Evolutionary conservation across 2,888 invertebrate genomes (phyloP), one percentile per base, ranked within the genome.

Genomic region (Byasa hedistus): DNA sequence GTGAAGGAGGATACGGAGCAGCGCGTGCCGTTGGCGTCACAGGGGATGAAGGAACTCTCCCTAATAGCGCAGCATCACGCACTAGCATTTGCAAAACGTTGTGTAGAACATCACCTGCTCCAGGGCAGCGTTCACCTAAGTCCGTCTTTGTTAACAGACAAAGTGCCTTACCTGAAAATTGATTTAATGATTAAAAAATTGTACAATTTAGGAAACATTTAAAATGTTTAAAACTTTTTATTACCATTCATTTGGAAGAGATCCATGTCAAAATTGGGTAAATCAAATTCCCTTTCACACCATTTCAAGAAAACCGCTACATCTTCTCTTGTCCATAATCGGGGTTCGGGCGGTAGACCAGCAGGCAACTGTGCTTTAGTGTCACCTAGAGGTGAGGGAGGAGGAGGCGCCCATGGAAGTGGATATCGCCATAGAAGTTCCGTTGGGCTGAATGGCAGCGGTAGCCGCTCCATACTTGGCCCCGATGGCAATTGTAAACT

Each of bases 191-290:
- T 24, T 32, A 24, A 44, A 52, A 48, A 21, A 56, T 4, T 61
- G 12, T 39, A 15, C 1, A 39, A 39, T 15, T 3, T 39, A 17
- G 3, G 12, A 39, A 39, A 39, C 15, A 39, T 39, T 39, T 4
- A 39, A 39, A 39, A 5, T 27, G 17, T 19, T 57, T 58, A 24
- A 24, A 36, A 54, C 19, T 61, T 19, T 51, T 57, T 61, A 86
- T 93, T 90, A 93, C 98, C 98, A 85, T 98, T 98, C 98, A 98
- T 98, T 92, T 97, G 97, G 85, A 98, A 98, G 89, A 97, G 95
- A 81, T 98, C 97, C 94, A 96, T 95, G 82, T 98, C 97, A 82
- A 98, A 96, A 76, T 96, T 95, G 63, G 97, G 97, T 73, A 98
- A 91, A 86, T 98, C 98, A 84, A 97, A 98, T 89, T 98, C 97